Evolutionary conservation across 2,797 vertebrate genomes (phyloP), one percentile per base, ranked within the genome.

Genomic region (Erethizon dorsatum): DNA sequence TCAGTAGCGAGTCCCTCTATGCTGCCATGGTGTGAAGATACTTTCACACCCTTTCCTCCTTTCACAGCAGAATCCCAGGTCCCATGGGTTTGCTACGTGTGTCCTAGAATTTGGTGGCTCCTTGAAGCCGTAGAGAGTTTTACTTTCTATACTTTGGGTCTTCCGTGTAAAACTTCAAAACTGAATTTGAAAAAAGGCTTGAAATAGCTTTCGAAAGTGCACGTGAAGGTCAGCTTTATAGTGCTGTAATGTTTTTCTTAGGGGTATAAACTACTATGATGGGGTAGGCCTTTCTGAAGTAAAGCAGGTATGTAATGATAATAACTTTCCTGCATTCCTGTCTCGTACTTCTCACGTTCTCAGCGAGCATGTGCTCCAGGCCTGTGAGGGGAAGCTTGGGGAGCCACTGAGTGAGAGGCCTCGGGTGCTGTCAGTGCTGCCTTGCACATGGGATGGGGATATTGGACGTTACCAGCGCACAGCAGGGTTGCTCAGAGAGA

Each of bases 111-210:
- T 89, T 47, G 83, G 9, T 88, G 69, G 52, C 71, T 93, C 26
- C 77, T 37, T 56, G 56, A 31, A 61, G 31, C 41, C 57, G n/a
- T 88, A 28, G 0, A 45, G 24, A 77, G 33, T 91, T 85, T 84
- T 45, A 41, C 77, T 95, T 85, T 41, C n/a, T 77, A 0, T 82
- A 31, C 88, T 93, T 85, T 26, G 14, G 41, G 28, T 71, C 31
- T 96, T 90, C 88, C 22, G 4, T 20, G 10, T 90, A 90, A 90
- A 93, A 93, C 67, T 78, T 94, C n/a, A 88, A 95, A 97, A 75
- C 20, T 63, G 52, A 33, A 26, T 86, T 95, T 95, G 56, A 84
- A 92, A 57, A 50, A 93, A 79, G 45, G 33, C 22, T 90, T 59
- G 69, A 33, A 91, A 52, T 67, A 61, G n/a, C 79, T 82, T 69